These are phyloP conservation scores for Poeciliopsis paucimaculata DNA, from an alignment of 2,797 vertebrate species.

Conservation along the genomic window DNA sequence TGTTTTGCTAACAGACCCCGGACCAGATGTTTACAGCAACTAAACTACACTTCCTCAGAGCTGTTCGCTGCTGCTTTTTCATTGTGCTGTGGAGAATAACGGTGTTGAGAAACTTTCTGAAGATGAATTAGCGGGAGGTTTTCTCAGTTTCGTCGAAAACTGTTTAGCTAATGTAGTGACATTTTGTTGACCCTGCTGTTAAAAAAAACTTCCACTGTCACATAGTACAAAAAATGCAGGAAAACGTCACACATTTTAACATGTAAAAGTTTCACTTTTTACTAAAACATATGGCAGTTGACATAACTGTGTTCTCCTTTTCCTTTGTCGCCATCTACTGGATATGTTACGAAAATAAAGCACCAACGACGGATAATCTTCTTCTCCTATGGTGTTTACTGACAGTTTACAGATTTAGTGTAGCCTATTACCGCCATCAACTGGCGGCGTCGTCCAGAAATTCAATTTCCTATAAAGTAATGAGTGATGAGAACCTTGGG, in stretches of 20 bases:
- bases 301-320: neutral
- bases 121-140: neutral
- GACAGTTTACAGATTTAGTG: too few relatives aligned
- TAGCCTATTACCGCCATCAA: too few relatives aligned
- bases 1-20: conserved; percentile 28
- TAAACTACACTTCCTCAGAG: conserved; percentile 7
- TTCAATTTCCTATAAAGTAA: too few relatives aligned
- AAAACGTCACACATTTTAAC: neutral
- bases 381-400: too few relatives aligned
- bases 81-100: conserved; percentile 12
- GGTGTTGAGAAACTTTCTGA: neutral
- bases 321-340: conserved; percentile 44
- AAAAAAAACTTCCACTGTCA: neutral
- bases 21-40: conserved; percentile 28
- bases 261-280: neutral
- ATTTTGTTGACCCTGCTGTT: neutral
- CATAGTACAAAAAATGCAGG: neutral
- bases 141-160: neutral
- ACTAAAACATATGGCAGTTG: neutral
- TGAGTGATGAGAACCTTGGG: too few relatives aligned
- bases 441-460: too few relatives aligned
- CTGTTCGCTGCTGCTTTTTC: conserved; percentile 11
- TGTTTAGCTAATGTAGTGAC: neutral
- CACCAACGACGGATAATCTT: neutral
- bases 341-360: neutral